These are phyloP conservation scores for Tyrannus savana DNA, from an alignment of 2,113 vertebrate genomes.

Conservation along the genomic window DNA sequence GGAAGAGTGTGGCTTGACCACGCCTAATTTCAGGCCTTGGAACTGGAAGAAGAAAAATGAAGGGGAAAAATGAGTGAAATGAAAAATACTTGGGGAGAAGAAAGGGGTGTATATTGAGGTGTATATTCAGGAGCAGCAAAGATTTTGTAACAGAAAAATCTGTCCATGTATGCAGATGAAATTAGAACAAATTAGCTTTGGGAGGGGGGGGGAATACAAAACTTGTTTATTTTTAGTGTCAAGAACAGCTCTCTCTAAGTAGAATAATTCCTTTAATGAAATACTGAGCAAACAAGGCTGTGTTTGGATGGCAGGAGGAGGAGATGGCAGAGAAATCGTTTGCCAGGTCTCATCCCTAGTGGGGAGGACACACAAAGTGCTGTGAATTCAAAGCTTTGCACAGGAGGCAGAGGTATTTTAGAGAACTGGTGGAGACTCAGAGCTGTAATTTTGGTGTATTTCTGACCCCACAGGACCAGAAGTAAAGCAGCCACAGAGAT, in stretches of 20 bases:
- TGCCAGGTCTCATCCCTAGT: not conserved
- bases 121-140: not conserved
- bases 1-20: not conserved
- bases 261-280: not conserved
- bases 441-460: not conserved
- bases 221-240: not conserved
- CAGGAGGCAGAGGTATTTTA: not conserved
- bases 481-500: not conserved
- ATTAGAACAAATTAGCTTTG: not conserved
- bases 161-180: not conserved
- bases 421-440: not conserved
- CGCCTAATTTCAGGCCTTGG: not conserved
- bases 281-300: not conserved
- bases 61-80: not conserved
- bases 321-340: not conserved
- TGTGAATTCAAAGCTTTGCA: not conserved
- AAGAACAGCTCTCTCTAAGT: not conserved
- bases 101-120: not conserved
- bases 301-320: not conserved
- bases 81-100: not conserved
- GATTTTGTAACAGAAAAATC: not conserved
- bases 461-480: not conserved
- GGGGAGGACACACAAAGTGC: not conserved
- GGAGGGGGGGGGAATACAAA: not conserved
- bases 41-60: not conserved